Percentiles rank a stretch among this genome's conserved stretches.
These are phyloP conservation scores for Bicyclus anynana DNA, from an alignment of 1,140 invertebrate genomes.

Conservation along the genomic window DNA sequence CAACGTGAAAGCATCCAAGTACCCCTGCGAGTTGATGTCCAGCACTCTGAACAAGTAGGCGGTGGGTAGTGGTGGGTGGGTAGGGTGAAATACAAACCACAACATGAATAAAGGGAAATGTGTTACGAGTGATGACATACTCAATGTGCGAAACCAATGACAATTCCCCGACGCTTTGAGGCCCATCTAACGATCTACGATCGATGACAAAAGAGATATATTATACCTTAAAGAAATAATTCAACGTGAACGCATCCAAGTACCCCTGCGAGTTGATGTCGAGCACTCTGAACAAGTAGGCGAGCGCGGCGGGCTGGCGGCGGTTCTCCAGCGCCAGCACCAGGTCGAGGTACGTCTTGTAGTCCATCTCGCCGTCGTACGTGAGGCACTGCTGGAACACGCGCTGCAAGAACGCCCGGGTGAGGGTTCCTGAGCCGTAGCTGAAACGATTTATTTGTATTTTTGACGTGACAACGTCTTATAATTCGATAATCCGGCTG, in stretches of 20 bases:
- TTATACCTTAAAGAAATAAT: slow-evolving; percentile 93
- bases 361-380: slow-evolving; percentile 98
- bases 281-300: slow-evolving; percentile 94
- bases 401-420: slow-evolving; percentile 92
- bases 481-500: too few relatives aligned
- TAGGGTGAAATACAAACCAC: too few relatives aligned
- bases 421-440: slow-evolving; percentile 95
- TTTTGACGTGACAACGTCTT: too few relatives aligned
- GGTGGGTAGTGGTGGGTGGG: too few relatives aligned
- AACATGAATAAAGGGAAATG: too few relatives aligned
- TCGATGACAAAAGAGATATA: too few relatives aligned
- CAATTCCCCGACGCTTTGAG: too few relatives aligned
- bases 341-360: slow-evolving; percentile 97
- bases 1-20: slow-evolving; percentile 92
- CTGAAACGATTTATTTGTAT: slow-evolving; percentile 50
- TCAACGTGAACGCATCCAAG: slow-evolving; percentile 92
- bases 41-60: slow-evolving; percentile 95
- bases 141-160: too few relatives aligned
- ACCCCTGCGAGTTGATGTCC: slow-evolving; percentile 93
- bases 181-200: too few relatives aligned
- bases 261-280: slow-evolving; percentile 94
- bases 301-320: slow-evolving; percentile 92
- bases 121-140: too few relatives aligned
- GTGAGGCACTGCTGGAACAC: slow-evolving; percentile 97
- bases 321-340: slow-evolving; percentile 95